phyloP scores from a whole-genome alignment of 2,113 vertebrate species.

The Xiphophorus couchianus region DNA sequence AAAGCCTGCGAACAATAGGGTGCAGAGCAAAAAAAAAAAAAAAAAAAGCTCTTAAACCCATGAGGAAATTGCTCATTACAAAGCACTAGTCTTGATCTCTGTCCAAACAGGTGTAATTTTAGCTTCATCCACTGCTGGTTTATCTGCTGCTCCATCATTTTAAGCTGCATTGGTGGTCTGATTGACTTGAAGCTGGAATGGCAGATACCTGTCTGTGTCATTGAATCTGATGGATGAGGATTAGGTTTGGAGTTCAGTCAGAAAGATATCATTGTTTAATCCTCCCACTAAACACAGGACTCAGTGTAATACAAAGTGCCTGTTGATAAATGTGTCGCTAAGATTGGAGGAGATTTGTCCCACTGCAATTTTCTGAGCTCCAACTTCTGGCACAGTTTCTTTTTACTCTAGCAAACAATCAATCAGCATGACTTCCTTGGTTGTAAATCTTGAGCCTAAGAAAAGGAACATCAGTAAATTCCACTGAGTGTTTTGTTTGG shows the following conservation, averaged over 20 bases:
- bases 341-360: slow-evolving; percentile 10
- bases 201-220: slow-evolving; percentile 59
- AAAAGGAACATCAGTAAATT: slow-evolving; percentile 26
- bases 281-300: slow-evolving; percentile 39
- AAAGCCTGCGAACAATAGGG: slow-evolving; percentile 27
- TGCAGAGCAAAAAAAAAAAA: slow-evolving; percentile 30
- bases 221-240: slow-evolving; percentile 46
- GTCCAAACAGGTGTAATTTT: slow-evolving; percentile 41
- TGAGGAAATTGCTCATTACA: slow-evolving; percentile 63
- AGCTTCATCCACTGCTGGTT: slow-evolving; percentile 12
- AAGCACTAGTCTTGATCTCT: slow-evolving; percentile 27
- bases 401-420: slow-evolving; percentile 38
- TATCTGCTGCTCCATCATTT: slow-evolving; percentile 30
- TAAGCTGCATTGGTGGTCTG: slow-evolving; percentile 52
- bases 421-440: slow-evolving; percentile 21
- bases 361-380: slow-evolving; percentile 31
- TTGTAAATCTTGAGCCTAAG: slow-evolving; percentile 14
- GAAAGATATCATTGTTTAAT: slow-evolving; percentile 29
- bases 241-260: slow-evolving; percentile 26
- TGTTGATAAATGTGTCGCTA: slow-evolving; percentile 15
- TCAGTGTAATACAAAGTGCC: slow-evolving; percentile 42
- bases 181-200: slow-evolving; percentile 59
- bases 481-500: background rate
- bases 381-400: slow-evolving; percentile 34
- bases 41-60: slow-evolving; percentile 35